Conservation (phyloP, 2,888 invertebrate genomes). For the Pseudoips prasinana region DNA sequence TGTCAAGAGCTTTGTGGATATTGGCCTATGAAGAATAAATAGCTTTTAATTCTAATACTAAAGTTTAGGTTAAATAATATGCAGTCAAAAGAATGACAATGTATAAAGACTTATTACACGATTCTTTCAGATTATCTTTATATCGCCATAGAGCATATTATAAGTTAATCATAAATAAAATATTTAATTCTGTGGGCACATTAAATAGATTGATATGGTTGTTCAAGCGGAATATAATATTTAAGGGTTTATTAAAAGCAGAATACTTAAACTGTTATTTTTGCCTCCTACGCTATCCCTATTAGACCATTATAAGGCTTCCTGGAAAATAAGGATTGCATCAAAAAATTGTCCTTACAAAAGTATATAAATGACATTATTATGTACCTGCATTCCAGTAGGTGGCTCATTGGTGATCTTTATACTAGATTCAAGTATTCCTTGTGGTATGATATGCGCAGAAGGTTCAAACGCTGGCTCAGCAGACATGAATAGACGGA, state of each 20-base stretch:
- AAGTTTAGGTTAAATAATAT: neutral
- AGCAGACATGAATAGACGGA: conserved; percentile 95
- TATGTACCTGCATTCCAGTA: conserved; percentile 94
- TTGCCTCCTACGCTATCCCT: too few relatives aligned
- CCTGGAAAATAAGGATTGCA: too few relatives aligned
- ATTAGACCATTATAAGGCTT: too few relatives aligned
- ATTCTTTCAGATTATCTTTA: neutral
- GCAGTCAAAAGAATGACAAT: neutral
- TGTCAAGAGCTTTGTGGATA: conserved; percentile 96
- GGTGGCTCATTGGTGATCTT: conserved; percentile 99
- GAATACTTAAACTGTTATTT: too few relatives aligned
- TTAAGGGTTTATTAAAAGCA: too few relatives aligned
- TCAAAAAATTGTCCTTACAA: too few relatives aligned
- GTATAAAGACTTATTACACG: neutral
- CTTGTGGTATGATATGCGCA: conserved; percentile 97
- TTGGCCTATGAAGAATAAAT: conserved; percentile 83
- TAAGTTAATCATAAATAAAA: neutral
- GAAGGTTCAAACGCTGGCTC: conserved; percentile 94
- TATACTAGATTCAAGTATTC: conserved; percentile 96
- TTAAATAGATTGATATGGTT: too few relatives aligned
- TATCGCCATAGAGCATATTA: neutral
- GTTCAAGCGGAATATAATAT: too few relatives aligned
- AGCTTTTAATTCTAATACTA: too few relatives aligned
- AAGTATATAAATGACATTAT: too few relatives aligned
- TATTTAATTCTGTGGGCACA: neutral